Base-by-base conservation (phyloP, 2,888 invertebrate genomes). In the Microplitis deprimator region DNA sequence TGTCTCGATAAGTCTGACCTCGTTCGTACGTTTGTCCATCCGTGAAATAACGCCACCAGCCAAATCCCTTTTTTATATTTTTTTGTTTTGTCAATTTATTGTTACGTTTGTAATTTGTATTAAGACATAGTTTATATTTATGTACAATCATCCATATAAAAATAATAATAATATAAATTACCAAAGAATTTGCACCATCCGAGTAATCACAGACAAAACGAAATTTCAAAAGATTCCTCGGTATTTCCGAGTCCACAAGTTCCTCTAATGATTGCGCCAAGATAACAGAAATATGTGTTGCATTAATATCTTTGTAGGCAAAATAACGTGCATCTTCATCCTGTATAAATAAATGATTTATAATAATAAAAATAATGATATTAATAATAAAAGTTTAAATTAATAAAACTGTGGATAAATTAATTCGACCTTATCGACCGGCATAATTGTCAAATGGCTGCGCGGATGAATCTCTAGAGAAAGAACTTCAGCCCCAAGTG, bases 381-480 rank as follows among this genome's bases (percentile, higher is more conserved):
- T 60, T 29, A 59, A 67, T 29, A 6, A 41, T 68, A 17, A 68
- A 50, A 20, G 40, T 68, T 67, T 13, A 67, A 38, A 38, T 20
- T 38, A 39, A 38, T 67, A 13, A 67, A 67, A 20, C 16, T 3
- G 50, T 50, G 10, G 20, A 62, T 62, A 59, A 64, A 76, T 74
- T 68, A 7, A 76, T 59, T 68, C 40, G 87, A 92, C 92, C 84
- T 92, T 92, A 86, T 95, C 95, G 17, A 95, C 93, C 0, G 95
- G 93, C 86, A 94, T 94, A 59, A 95, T 91, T 79, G 92, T 92
- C 71, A 95, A 91, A 87, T 94, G 94, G 81, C 93, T 93, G 88
- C 96, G 93, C 6, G 96, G 96, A 91, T 95, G 94, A n/a, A 96
- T 96, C 90, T 96, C 95, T 6, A 96, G 92, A 80, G 92, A 92